Percentiles rank a stretch among this genome's conserved stretches.
These are phyloP conservation scores for Eudasyphora cyanicolor DNA, from an alignment of 2,888 invertebrate genomes.

Conservation along the genomic window DNA sequence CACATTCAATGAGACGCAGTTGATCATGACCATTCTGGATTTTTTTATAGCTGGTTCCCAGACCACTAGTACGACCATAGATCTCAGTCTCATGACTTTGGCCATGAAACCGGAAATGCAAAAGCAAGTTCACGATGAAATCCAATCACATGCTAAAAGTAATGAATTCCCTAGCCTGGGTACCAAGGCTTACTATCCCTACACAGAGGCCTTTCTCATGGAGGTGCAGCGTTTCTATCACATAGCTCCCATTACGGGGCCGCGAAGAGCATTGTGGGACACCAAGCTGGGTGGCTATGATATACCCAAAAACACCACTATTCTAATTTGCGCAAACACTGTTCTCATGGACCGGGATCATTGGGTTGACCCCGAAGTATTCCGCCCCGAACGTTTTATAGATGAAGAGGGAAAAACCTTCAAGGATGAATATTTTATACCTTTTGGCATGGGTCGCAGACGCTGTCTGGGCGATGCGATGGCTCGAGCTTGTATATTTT, in stretches of 20 bases:
- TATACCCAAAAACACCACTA: conserved; percentile 81
- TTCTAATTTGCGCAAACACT: conserved; percentile 82
- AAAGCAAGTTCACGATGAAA: conserved; percentile 81
- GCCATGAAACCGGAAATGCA: conserved; percentile 83
- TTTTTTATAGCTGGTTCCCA: conserved; percentile 85
- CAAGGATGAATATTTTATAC: conserved; percentile 77
- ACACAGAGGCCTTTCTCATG: conserved; percentile 82
- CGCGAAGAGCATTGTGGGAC: conserved; percentile 81
- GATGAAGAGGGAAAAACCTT: conserved; percentile 73
- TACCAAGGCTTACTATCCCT: conserved; percentile 80
- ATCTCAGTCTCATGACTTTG: conserved; percentile 83
- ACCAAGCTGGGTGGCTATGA: conserved; percentile 82
- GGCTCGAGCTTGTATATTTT: conserved; percentile 83
- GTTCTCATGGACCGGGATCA: conserved; percentile 82
- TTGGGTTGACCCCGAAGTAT: conserved; percentile 84
- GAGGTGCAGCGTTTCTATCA: conserved; percentile 83
- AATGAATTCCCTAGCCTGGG: conserved; percentile 72
- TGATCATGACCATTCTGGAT: conserved; percentile 85
- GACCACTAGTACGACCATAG: conserved; percentile 84
- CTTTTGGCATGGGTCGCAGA: conserved; percentile 82
- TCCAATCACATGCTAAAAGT: conserved; percentile 78
- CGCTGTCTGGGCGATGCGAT: conserved; percentile 85
- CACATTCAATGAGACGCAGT: conserved; percentile 82
- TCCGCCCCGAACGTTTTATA: conserved; percentile 85
- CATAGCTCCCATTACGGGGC: conserved; percentile 82